These are phyloP conservation scores for Eupelmus urozonus DNA, from an alignment of 2,888 invertebrate species.

Conservation along the genomic window DNA sequence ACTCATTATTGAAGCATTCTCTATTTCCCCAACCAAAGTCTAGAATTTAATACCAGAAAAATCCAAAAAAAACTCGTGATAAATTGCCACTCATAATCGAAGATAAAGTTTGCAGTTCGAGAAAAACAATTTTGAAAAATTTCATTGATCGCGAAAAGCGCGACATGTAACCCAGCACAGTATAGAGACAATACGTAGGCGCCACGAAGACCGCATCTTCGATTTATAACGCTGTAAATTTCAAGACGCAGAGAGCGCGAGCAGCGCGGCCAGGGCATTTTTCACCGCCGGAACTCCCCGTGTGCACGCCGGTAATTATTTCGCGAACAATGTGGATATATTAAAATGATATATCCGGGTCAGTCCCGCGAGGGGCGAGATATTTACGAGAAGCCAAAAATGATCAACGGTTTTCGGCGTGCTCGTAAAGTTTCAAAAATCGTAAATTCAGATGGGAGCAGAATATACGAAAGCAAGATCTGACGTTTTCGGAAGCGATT, in stretches of 20 bases:
- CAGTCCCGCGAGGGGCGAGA: too few species aligned
- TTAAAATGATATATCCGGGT: slow-evolving; percentile 39
- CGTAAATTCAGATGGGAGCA: not conserved
- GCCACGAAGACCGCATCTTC: slow-evolving; percentile 68
- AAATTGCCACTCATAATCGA: not conserved
- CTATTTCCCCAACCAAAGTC: too few species aligned
- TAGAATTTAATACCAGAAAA: not conserved
- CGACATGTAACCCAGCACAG: not conserved
- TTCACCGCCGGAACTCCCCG: slow-evolving; percentile 9
- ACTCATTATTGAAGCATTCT: too few species aligned
- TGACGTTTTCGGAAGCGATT: not conserved
- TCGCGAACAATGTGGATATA: slow-evolving; percentile 27
- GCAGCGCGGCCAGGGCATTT: too few species aligned
- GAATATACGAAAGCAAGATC: too few species aligned
- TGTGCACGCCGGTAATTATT: slow-evolving; percentile 43
- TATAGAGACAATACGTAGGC: slow-evolving; percentile 63
- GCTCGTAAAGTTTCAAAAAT: not conserved
- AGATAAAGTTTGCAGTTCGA: not conserved
- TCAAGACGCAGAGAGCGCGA: slow-evolving; percentile 63
- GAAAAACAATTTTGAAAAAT: slow-evolving; percentile 40
- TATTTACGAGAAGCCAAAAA: slow-evolving; percentile 25
- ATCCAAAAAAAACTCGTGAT: not conserved
- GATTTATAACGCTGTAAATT: slow-evolving; percentile 74
- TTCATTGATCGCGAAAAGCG: slow-evolving; percentile 66
- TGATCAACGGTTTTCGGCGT: not conserved